Conservation (phyloP, 2,113 vertebrate genomes). For the Eolophus roseicapilla region DNA sequence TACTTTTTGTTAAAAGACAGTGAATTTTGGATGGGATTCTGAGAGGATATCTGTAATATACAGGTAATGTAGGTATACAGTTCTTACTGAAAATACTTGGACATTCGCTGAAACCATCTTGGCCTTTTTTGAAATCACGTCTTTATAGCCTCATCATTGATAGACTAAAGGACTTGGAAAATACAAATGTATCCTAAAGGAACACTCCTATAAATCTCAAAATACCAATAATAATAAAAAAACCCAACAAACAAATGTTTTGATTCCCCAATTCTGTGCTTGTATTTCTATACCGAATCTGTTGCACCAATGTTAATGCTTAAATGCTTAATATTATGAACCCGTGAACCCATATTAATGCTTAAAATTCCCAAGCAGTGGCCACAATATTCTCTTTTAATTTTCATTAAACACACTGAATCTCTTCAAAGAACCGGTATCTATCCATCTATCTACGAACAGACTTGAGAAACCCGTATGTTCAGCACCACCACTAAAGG, state of each 20-base stretch:
- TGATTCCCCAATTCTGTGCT: neutral
- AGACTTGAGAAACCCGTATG: neutral
- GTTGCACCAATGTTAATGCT: neutral
- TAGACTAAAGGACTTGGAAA: neutral
- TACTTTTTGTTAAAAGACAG: neutral
- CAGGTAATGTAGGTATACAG: neutral
- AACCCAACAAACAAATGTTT: accelerated
- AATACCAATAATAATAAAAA: neutral
- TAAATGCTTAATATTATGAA: neutral
- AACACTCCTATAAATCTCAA: slow-evolving; percentile 27
- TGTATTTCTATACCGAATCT: neutral
- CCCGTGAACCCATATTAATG: neutral
- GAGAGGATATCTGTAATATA: neutral
- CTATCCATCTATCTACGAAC: neutral
- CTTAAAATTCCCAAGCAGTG: neutral
- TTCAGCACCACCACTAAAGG: neutral
- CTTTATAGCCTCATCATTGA: neutral
- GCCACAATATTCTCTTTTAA: neutral
- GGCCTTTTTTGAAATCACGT: neutral
- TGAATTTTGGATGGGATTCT: neutral
- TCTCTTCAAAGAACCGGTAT: neutral
- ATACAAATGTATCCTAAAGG: neutral
- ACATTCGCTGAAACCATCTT: neutral
- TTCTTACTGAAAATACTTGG: neutral
- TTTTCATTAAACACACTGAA: neutral